These are phyloP conservation scores for Hyalella azteca DNA, from an alignment of 2,888 invertebrate genomes.

Conservation along the genomic window DNA sequence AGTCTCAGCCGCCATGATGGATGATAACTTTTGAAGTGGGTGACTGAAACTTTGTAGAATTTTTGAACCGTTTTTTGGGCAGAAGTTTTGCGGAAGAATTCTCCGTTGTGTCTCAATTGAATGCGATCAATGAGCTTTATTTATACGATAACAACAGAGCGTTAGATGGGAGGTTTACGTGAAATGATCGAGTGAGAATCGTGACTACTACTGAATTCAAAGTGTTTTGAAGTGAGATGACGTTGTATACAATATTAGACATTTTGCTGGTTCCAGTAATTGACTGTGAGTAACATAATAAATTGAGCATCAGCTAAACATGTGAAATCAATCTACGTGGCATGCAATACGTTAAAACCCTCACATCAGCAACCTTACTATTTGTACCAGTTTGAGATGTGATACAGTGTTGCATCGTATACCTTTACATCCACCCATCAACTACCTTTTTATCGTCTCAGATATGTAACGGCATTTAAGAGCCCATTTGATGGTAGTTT, in stretches of 20 bases:
- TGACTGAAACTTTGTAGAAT: background rate
- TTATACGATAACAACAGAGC: background rate
- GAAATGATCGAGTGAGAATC: background rate
- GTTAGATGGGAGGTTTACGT: background rate
- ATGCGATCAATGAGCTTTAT: background rate
- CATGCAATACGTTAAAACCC: too few relatives aligned
- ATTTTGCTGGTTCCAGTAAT: background rate
- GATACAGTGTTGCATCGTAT: too few relatives aligned
- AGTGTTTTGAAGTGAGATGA: background rate
- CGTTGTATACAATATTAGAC: background rate
- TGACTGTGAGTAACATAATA: background rate
- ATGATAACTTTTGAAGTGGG: slow-evolving; percentile 6
- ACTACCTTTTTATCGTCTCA: background rate
- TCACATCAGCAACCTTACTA: too few relatives aligned
- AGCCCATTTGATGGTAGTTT: background rate
- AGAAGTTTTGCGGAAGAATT: background rate
- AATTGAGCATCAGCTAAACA: too few relatives aligned
- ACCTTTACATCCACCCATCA: background rate
- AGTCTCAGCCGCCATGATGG: background rate
- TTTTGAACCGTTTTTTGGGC: background rate
- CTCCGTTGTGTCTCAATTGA: background rate
- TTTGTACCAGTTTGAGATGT: too few relatives aligned
- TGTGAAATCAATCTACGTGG: too few relatives aligned
- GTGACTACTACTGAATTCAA: background rate
- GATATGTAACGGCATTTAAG: background rate